phyloP scores from a whole-genome alignment of 2,888 invertebrate genomes.

The Rhogogaster chlorosoma region DNA sequence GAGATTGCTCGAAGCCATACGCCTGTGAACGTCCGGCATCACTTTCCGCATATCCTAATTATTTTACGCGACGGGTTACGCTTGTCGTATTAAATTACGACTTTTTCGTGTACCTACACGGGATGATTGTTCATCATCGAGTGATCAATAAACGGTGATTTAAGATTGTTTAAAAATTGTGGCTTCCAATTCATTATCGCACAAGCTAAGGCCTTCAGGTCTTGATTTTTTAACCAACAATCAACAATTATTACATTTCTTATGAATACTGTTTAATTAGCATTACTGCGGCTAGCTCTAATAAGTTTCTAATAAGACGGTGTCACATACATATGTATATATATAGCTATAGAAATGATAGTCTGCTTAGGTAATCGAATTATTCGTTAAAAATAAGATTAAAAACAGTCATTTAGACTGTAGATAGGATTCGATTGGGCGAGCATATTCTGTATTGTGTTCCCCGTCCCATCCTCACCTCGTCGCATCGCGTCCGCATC shows the following conservation, averaged over 20 bases:
- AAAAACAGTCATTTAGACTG: background rate
- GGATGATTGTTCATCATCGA: background rate
- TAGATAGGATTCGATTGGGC: constrained; percentile 10
- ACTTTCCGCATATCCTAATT: constrained; percentile 59
- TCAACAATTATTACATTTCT: background rate
- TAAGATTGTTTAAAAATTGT: background rate
- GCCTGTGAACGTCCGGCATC: constrained; percentile 67
- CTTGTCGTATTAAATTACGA: constrained; percentile 40
- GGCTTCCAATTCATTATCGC: background rate
- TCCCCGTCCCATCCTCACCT: background rate
- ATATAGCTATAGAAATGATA: background rate
- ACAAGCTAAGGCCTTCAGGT: background rate
- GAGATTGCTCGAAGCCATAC: constrained; percentile 69
- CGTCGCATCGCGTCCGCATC: background rate
- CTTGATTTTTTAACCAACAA: background rate
- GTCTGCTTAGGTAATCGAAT: background rate
- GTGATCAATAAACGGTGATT: background rate
- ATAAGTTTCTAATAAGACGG: background rate
- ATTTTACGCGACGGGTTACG: constrained; percentile 48
- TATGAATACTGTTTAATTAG: background rate
- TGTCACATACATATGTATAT: no score
- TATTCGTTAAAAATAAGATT: background rate
- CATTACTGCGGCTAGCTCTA: background rate
- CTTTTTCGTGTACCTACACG: background rate
- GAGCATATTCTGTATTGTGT: constrained; percentile 37